Base-by-base conservation (phyloP, 1,140 invertebrate genomes). In the Carcinoscorpius rotundicauda region DNA sequence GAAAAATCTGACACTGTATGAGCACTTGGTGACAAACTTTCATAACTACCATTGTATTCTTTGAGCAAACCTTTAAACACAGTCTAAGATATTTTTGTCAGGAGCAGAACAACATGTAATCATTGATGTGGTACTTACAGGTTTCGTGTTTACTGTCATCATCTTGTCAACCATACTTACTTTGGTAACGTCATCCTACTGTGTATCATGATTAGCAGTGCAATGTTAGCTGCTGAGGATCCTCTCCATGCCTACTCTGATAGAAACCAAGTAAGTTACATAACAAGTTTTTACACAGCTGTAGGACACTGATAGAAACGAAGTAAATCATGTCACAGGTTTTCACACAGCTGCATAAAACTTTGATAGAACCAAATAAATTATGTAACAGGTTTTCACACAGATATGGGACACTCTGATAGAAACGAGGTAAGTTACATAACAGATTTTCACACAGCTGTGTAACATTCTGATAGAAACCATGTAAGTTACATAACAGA, bases 121-220 rank as follows among this genome's bases (percentile, higher is more conserved):
- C 29, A 29, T 29, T 29, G 29, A 29, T 29, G 29, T 29, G 29
- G 29, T 29, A 29, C 70, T 78, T 78, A 61, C 78, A 96, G 94
- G 79, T 93, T 99, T 80, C 91, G 97, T 49, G 84, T 97, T 4
- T 89, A 97, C 72, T 99, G 96, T 78, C 95, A 99, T 79, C 92
- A 87, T 84, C 82, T 98, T 66, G 94, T 93, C 73, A 98, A 98
- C 78, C 96, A 99, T 75, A 87, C 86, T 63, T 88, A 93, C 73
- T 99, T 99, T 77, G 85, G 92, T 49, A 99, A 99, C 80, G 83
- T 97, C 66, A 96, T 99, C 71, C 80, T 99, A 53, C 87, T 88
- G 5, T 99, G 97, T 78, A 99, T 99, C 78, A 87, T 99, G 83
- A 90, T 99, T 70, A 98, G 95, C 5, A 97, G 93, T 61, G 93